Conservation (phyloP, 2,797 vertebrate species). For the Hipposideros larvatus region DNA sequence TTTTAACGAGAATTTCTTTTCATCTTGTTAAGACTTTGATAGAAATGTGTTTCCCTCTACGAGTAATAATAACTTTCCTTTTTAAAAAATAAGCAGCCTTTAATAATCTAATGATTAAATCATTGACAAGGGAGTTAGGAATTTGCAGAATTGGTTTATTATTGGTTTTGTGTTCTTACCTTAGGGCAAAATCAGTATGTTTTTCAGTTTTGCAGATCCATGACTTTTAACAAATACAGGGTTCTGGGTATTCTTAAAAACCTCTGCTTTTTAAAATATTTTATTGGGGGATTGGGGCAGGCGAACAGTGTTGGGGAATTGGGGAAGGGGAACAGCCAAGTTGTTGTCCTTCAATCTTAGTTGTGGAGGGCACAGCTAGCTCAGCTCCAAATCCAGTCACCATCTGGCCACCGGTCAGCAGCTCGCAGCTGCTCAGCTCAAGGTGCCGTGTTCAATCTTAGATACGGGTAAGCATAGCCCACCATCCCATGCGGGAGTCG, state of each 20-base stretch:
- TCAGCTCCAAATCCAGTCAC: too few species aligned
- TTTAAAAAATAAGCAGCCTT: neutral
- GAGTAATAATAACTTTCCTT: conserved; percentile 26
- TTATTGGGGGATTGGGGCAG: too few species aligned
- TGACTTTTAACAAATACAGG: conserved; percentile 27
- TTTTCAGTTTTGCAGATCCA: conserved; percentile 45
- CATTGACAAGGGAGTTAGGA: neutral
- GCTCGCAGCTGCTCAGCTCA: too few species aligned
- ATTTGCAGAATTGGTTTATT: neutral
- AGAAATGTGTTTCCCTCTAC: conserved; percentile 1
- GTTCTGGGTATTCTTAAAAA: neutral
- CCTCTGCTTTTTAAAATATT: neutral
- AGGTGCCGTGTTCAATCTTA: too few species aligned
- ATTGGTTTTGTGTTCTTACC: neutral
- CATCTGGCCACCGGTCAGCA: too few species aligned
- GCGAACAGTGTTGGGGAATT: too few species aligned
- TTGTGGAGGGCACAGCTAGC: too few species aligned
- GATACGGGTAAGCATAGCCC: too few species aligned
- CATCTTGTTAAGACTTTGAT: conserved; percentile 21
- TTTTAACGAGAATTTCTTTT: conserved; percentile 61
- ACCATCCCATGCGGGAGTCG: too few species aligned
- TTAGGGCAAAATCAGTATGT: conserved; percentile 17
- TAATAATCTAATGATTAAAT: conserved; percentile 16
- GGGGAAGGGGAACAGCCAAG: too few species aligned
- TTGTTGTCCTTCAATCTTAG: too few species aligned